Evolutionary conservation across 2,797 vertebrate species (phyloP).

Genomic region (Sebastes cheni): DNA sequence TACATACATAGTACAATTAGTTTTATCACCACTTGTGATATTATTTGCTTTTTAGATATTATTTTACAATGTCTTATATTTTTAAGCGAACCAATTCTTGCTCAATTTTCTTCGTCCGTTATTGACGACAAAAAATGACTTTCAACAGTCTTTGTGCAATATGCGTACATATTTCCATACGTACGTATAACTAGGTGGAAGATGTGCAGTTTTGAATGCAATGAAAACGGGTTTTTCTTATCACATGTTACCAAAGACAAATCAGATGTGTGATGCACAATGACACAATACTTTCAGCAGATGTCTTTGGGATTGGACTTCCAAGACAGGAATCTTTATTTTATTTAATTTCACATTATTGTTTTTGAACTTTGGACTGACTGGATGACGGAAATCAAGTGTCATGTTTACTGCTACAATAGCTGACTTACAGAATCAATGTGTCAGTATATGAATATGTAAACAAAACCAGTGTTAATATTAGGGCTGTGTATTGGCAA

Average conservation of each 20-base stretch:
- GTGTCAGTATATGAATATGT: background rate
- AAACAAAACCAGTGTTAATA: background rate
- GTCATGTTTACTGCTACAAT: background rate
- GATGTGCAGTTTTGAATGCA: background rate
- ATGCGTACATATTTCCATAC: background rate
- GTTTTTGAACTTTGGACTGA: background rate
- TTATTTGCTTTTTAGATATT: background rate
- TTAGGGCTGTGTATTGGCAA: fast-evolving
- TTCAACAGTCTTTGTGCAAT: background rate
- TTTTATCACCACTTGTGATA: background rate
- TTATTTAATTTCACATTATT: background rate
- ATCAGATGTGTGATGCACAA: background rate
- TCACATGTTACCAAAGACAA: background rate
- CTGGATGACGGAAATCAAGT: background rate
- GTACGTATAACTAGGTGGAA: background rate
- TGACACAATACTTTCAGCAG: background rate
- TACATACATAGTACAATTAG: too few species aligned
- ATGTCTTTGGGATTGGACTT: background rate
- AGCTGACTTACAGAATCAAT: background rate
- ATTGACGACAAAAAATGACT: background rate
- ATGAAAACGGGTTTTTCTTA: background rate
- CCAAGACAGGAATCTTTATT: background rate
- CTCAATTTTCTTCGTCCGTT: background rate
- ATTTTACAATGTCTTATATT: background rate
- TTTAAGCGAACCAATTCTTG: background rate